Evolutionary conservation across 2,888 invertebrate genomes (phyloP), one percentile per base, ranked within the genome.

Genomic region (Empis livida): DNA sequence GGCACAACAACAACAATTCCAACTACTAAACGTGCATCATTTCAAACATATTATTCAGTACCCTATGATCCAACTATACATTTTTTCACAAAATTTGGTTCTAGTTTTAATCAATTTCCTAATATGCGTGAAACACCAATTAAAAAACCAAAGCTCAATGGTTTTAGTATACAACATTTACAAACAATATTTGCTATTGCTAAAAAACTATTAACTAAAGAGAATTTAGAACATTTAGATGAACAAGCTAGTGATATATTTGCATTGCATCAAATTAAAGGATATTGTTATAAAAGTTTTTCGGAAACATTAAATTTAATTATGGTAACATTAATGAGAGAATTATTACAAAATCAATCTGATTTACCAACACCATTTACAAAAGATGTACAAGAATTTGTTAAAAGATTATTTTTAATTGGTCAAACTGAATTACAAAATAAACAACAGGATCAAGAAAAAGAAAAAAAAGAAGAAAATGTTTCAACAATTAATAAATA

Each of bases 221-320:
- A 92, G 55, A 75, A 86, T 50, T 66, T 91, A 49, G 77, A 77
- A 42, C 84, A 83, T 64, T 71, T 95, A 55, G 93, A 95, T 61
- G 84, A 85, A 53, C 85, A 89, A 60, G 84, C 88, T 3, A 74
- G 81, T 50, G 89, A 91, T 67, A 80, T 91, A 41, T 83, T 80
- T 60, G 74, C 78, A 17, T 77, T 81, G 31, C 80, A 79, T 53
- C 80, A 80, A 61, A 82, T 82, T 42, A 76, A 82, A 68, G 79
- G 85, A 43, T 95, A 92, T 63, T 92, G 93, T 0, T 96, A 96
- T 70, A 87, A 88, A 61, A 89, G 90, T 1, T 92, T 95, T 63
- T 94, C 92, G 50, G 97, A 99, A 70, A 92, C 92, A 0, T 73
- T 97, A 47, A 94, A 91, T 65, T 72, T 97, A 47, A 94, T 94